Evolutionary conservation across 2,797 vertebrate species (phyloP), one percentile per base, ranked within the genome.

Genomic region (Psittacula derbiana): DNA sequence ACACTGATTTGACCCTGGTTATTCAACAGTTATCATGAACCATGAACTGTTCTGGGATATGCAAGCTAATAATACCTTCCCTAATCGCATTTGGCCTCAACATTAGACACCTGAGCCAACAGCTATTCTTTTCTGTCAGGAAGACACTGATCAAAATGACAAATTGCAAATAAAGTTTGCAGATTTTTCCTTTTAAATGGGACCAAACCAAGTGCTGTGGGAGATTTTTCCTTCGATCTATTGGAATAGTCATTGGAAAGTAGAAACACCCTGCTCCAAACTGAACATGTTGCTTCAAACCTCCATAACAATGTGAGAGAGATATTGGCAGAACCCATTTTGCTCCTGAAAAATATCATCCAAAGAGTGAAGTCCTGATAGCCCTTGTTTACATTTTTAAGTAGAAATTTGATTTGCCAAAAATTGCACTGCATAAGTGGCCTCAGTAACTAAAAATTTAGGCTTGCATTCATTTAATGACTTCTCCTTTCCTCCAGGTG

Each of bases 181-280:
- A 86, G 72, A 65, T 80, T 92, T 92, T 79, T 93, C 60, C 47
- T 92, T 96, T 94, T 43, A 83, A 94, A 52, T 3, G 5, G 40
- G 43, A 90, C 49, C 62, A 93, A 95, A 87, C 30, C 24, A 85
- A 88, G 43, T 0, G 0, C 30, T 41, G 21, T n/a, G 40, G 16
- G 43, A 86, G 31, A 88, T 90, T 92, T 93, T 61, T 66, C 28
- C 50, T 94, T 91, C 90, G 85, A 91, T 94, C 85, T 91, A 62
- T 28, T 88, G 80, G 87, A 93, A 86, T 20, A 93, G 72, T 62
- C 70, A 46, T 6, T 66, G 62, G 80, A 95, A 95, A 94, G 38
- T 72, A 90, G 89, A 85, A 83, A 46, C 40, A 86, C 15, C 21
- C 9, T n/a, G 57, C 14, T 91, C 61, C 72, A 65, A 46, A 69